phyloP scores from a whole-genome alignment of 2,888 invertebrate genomes.

The Cantharis rustica region DNA sequence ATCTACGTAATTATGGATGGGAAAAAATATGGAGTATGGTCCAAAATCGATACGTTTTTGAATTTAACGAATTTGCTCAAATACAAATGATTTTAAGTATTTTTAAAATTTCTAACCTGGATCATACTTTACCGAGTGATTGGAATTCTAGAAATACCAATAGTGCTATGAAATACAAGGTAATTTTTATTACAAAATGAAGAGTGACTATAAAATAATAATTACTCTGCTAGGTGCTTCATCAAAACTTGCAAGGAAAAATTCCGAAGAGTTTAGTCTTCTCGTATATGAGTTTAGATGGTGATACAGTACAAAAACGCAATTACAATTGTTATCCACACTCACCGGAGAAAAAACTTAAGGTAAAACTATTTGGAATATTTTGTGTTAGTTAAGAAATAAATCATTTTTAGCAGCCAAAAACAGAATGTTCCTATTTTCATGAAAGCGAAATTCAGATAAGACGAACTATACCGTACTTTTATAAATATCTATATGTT shows the following conservation, averaged over 20 bases:
- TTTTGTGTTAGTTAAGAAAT: not conserved
- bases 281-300: not conserved
- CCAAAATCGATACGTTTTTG: constrained; percentile 71
- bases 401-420: constrained; percentile 66
- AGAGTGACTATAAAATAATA: not conserved
- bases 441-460: constrained; percentile 69
- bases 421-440: constrained; percentile 83
- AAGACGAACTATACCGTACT: constrained; percentile 82
- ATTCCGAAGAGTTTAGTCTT: not conserved
- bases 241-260: not conserved
- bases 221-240: not conserved
- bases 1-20: constrained; percentile 74
- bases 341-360: constrained; percentile 66
- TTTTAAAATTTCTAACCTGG: constrained; percentile 71
- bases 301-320: not conserved
- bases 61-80: constrained; percentile 77
- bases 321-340: not conserved
- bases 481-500: constrained; percentile 75
- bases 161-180: constrained; percentile 58
- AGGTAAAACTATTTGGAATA: constrained; percentile 59
- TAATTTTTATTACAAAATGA: not conserved
- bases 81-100: constrained; percentile 89
- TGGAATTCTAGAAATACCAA: constrained; percentile 92
- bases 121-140: constrained; percentile 81
- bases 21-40: constrained; percentile 74